Conservation (phyloP, 2,113 vertebrate species). For the Orcinus orca region DNA sequence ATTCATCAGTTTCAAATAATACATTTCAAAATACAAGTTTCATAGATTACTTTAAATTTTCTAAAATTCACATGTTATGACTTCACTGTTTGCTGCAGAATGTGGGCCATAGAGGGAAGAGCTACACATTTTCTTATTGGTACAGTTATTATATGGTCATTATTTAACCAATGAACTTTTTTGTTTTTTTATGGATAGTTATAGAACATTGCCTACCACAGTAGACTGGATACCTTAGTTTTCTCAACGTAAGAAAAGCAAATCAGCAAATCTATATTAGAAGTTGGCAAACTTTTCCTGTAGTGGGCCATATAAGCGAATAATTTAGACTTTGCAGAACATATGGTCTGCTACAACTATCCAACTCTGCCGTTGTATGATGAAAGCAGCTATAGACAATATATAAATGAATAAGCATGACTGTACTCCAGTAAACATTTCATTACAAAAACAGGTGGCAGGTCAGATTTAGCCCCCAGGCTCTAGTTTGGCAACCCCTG, state of each 20-base stretch:
- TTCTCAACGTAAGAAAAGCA: neutral
- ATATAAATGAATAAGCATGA: neutral
- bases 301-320: neutral
- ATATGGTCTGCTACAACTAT: neutral
- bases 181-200: neutral
- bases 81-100: neutral
- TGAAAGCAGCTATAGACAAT: neutral
- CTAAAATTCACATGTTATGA: neutral
- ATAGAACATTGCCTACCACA: neutral
- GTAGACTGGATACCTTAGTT: neutral
- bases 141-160: neutral
- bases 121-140: neutral
- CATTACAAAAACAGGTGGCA: neutral
- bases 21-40: neutral
- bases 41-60: conserved; percentile 12
- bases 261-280: neutral
- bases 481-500: neutral
- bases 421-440: neutral
- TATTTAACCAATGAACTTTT: neutral
- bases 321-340: neutral
- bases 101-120: neutral
- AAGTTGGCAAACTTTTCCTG: neutral
- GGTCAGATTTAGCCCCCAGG: neutral
- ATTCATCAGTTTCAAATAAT: neutral
- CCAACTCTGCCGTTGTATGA: neutral